Percentiles rank a stretch among this genome's conserved stretches.
phyloP scores from a whole-genome alignment of 2,797 vertebrate genomes.

The Acrossocheilus fasciatus region DNA sequence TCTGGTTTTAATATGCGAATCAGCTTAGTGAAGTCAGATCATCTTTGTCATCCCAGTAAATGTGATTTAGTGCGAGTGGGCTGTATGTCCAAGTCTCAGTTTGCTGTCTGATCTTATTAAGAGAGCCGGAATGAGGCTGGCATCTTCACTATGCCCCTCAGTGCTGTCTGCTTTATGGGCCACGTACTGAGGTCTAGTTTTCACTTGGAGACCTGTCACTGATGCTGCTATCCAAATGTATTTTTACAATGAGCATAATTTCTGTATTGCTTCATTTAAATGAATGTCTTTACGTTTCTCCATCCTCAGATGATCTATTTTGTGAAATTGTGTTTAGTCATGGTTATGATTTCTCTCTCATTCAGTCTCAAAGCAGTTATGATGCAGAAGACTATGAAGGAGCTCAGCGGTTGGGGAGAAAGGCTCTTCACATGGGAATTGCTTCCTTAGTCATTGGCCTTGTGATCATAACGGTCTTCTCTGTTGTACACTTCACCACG shows the following conservation, averaged over 20 bases:
- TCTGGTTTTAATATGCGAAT: neutral
- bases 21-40: neutral
- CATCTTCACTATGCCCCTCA: conserved; percentile 52
- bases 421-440: conserved; percentile 85
- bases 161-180: conserved; percentile 38
- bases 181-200: conserved; percentile 9
- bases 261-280: neutral
- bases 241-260: neutral
- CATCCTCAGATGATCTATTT: neutral
- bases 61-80: conserved; percentile 30
- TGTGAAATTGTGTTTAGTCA: neutral
- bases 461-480: conserved; percentile 78
- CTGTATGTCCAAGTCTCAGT: conserved; percentile 32
- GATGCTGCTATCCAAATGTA: neutral
- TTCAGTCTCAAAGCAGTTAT: conserved; percentile 86
- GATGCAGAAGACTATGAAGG: conserved; percentile 85
- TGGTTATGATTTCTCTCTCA: neutral
- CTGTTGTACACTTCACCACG: conserved; percentile 81
- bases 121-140: conserved; percentile 45
- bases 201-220: conserved; percentile 1
- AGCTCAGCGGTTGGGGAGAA: conserved; percentile 80
- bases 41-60: conserved; percentile 15
- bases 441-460: conserved; percentile 84
- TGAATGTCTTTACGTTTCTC: neutral
- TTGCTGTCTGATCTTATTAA: conserved; percentile 38